Percentiles rank a stretch among this genome's conserved stretches.
These are phyloP conservation scores for Coenonympha glycerion DNA, from an alignment of 2,888 invertebrate species.

Conservation along the genomic window DNA sequence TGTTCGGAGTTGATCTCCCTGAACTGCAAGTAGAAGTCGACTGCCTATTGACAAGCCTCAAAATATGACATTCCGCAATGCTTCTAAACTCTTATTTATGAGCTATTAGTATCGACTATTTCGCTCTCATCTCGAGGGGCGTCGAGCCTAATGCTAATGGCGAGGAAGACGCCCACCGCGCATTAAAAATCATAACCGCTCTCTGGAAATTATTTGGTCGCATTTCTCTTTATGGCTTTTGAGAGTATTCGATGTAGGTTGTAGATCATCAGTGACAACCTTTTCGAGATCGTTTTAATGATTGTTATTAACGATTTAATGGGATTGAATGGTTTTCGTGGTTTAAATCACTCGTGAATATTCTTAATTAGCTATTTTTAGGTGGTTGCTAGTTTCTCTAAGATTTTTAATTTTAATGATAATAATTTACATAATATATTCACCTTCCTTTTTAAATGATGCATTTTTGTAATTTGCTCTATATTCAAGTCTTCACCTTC, in stretches of 20 bases:
- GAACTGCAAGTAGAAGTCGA: too few species aligned
- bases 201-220: slow-evolving; percentile 15
- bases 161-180: slow-evolving; percentile 52
- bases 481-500: too few species aligned
- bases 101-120: neutral
- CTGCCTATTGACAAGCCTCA: too few species aligned
- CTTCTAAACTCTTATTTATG: neutral
- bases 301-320: slow-evolving; percentile 8
- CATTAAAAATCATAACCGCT: slow-evolving; percentile 36
- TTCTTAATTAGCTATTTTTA: neutral
- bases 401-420: too few species aligned
- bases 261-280: neutral
- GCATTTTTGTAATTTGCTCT: too few species aligned
- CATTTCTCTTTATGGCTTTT: slow-evolving; percentile 12
- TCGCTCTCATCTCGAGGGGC: neutral
- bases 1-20: too few species aligned
- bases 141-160: slow-evolving; percentile 34
- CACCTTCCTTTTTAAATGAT: too few species aligned
- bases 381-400: too few species aligned
- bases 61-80: too few species aligned
- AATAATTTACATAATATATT: too few species aligned
- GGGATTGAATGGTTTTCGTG: slow-evolving; percentile 2
- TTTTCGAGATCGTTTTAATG: slow-evolving; percentile 5
- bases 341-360: slow-evolving; percentile 1
- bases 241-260: neutral